These are phyloP conservation scores for Micromesistius poutassou DNA, from an alignment of 2,797 vertebrate genomes.

Conservation along the genomic window DNA sequence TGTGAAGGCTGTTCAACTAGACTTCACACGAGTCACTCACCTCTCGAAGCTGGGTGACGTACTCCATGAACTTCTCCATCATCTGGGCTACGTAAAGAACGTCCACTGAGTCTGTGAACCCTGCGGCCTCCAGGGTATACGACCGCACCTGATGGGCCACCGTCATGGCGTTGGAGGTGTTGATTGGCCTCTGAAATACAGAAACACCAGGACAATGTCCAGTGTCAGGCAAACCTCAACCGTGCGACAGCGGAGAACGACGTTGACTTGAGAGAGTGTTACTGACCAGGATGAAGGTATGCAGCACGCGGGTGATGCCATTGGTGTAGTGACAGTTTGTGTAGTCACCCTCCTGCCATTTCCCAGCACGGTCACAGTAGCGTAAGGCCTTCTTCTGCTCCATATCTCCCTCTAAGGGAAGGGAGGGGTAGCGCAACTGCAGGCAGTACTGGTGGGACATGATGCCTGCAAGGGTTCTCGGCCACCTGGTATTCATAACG, in stretches of 20 bases:
- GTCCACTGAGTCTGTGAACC: conserved; percentile 91
- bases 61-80: conserved; percentile 92
- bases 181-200: conserved; percentile 86
- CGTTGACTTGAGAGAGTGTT: not conserved
- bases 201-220: conserved; percentile 5
- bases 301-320: conserved; percentile 91
- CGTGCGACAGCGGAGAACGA: not conserved
- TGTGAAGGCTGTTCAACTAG: not conserved
- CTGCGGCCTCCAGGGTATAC: conserved; percentile 88
- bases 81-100: conserved; percentile 94
- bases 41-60: conserved; percentile 86
- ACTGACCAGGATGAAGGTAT: conserved; percentile 92
- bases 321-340: conserved; percentile 92
- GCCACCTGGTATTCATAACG: conserved; percentile 79
- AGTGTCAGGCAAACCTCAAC: not conserved
- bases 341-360: conserved; percentile 92
- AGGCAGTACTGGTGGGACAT: conserved; percentile 91
- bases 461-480: conserved; percentile 91
- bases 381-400: conserved; percentile 86
- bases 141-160: conserved; percentile 90
- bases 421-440: conserved; percentile 85
- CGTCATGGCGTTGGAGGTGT: conserved; percentile 88
- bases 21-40: conserved; percentile 53
- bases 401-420: conserved; percentile 69
- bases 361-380: conserved; percentile 85